Percentiles rank a stretch among this genome's conserved stretches.
phyloP scores from a whole-genome alignment of 2,888 invertebrate genomes.

The Mycogona germanica region DNA sequence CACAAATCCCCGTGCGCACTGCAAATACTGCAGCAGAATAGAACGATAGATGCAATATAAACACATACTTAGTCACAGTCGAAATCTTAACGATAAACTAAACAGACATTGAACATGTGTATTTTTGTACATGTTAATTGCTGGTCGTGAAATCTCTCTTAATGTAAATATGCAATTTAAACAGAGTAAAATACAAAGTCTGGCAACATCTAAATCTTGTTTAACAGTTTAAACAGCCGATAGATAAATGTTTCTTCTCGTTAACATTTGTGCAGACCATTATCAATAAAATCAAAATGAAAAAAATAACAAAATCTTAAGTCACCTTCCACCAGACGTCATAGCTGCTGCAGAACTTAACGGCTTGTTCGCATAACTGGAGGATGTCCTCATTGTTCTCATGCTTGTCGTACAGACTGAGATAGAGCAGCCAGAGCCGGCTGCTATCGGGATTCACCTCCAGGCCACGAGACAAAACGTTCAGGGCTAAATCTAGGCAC shows the following conservation, averaged over 20 bases:
- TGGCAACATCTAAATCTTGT: too few relatives aligned
- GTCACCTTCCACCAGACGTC: slow-evolving; percentile 33
- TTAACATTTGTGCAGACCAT: too few relatives aligned
- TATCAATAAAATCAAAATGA: neutral
- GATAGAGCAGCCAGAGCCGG: slow-evolving; percentile 32
- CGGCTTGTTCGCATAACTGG: slow-evolving; percentile 30
- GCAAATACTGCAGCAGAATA: slow-evolving; percentile 8
- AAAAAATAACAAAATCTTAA: neutral
- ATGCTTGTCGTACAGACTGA: slow-evolving; percentile 29
- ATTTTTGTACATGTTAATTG: too few relatives aligned
- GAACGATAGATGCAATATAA: neutral
- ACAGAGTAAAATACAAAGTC: too few relatives aligned
- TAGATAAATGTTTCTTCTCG: too few relatives aligned
- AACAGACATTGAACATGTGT: too few relatives aligned
- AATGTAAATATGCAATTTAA: neutral
- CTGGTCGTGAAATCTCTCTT: too few relatives aligned
- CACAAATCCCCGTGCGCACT: slow-evolving; percentile 1
- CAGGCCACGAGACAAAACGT: slow-evolving; percentile 32
- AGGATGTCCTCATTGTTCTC: slow-evolving; percentile 27
- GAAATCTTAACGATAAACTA: neutral
- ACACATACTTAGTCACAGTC: neutral
- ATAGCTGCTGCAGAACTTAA: slow-evolving; percentile 31
- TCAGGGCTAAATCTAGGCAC: slow-evolving; percentile 30
- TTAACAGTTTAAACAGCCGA: too few relatives aligned
- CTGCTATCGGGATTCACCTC: slow-evolving; percentile 30